These are phyloP conservation scores for Lamprotornis superbus DNA, from an alignment of 2,113 vertebrate species.

Conservation along the genomic window DNA sequence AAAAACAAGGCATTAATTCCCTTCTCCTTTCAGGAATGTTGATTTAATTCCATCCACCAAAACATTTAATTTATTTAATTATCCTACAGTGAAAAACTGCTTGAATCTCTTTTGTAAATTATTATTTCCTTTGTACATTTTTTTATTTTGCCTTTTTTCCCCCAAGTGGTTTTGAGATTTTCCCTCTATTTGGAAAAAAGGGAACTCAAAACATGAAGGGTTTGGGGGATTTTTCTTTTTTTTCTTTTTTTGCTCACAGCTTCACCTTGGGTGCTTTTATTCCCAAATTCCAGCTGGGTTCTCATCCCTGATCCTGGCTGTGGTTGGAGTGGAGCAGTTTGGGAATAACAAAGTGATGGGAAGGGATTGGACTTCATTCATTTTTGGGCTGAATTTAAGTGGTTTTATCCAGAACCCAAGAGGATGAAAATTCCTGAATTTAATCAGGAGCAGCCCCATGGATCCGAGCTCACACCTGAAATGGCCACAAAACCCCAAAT, in stretches of 20 bases:
- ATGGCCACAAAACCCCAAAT: neutral
- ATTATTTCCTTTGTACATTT: neutral
- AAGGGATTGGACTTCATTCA: fast-evolving
- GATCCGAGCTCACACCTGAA: neutral
- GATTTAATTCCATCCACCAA: neutral
- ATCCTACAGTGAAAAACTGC: neutral
- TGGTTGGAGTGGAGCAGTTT: neutral
- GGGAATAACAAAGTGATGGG: fast-evolving
- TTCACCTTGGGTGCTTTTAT: neutral
- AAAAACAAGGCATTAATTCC: fast-evolving
- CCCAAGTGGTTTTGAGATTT: neutral
- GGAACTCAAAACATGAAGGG: fast-evolving
- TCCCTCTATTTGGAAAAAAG: neutral
- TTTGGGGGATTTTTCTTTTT: neutral
- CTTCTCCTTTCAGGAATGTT: too few species aligned
- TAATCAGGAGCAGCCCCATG: neutral
- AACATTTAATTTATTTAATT: neutral
- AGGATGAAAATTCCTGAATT: fast-evolving
- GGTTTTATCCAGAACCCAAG: fast-evolving
- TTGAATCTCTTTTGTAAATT: neutral
- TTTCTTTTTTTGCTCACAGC: neutral
- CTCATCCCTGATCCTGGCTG: neutral
- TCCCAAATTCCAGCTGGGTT: neutral
- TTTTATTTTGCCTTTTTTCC: neutral
- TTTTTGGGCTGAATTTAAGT: fast-evolving